Evolutionary conservation across 1,140 invertebrate species (phyloP).

Genomic region (Drosophila dunni): DNA sequence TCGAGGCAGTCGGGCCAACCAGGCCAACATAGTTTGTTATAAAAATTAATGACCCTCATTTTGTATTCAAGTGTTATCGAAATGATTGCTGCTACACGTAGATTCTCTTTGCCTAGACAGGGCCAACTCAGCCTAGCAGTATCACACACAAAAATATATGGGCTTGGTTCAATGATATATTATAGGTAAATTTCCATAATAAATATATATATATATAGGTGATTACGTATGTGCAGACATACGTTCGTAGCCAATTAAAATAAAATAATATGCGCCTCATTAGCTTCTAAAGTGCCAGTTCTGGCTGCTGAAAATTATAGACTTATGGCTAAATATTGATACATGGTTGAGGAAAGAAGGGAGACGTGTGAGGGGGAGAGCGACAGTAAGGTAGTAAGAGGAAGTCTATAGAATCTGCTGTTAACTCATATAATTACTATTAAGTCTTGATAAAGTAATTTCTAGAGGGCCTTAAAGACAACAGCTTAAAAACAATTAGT

Average conservation of each 20-base stretch:
- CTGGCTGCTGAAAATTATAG: neutral
- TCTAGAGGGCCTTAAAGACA: no score
- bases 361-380: neutral
- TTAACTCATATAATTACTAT: no score
- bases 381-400: no score
- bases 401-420: no score
- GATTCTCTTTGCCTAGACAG: slow-evolving; percentile 44
- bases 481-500: no score
- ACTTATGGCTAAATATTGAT: neutral
- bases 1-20: slow-evolving; percentile 23
- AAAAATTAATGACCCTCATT: slow-evolving; percentile 83
- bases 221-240: slow-evolving; percentile 36
- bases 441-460: no score
- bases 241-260: slow-evolving; percentile 69
- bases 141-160: slow-evolving; percentile 49
- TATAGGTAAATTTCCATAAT: slow-evolving; percentile 35
- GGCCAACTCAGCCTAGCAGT: slow-evolving; percentile 34
- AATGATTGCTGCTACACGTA: slow-evolving; percentile 76
- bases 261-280: slow-evolving; percentile 63
- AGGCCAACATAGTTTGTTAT: slow-evolving; percentile 73
- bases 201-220: neutral
- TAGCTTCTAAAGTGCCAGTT: slow-evolving; percentile 40
- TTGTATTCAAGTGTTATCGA: slow-evolving; percentile 83
- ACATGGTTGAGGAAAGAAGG: neutral
- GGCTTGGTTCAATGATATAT: slow-evolving; percentile 71